phyloP scores from a whole-genome alignment of 2,797 vertebrate genomes.

The Eupleurogrammus muticus region DNA sequence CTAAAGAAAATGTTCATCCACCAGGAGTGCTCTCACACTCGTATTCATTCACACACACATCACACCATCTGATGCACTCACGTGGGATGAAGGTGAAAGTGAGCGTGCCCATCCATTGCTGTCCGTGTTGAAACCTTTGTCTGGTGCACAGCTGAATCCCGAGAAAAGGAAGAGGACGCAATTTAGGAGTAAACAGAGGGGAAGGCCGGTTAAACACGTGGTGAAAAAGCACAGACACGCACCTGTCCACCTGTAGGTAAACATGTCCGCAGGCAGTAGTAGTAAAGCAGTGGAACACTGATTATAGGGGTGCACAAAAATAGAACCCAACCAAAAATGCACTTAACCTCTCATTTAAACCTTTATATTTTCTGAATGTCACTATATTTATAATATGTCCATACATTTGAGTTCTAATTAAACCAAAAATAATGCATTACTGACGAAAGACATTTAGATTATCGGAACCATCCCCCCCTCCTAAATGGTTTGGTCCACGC shows the following conservation, averaged over 20 bases:
- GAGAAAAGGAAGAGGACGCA: not conserved
- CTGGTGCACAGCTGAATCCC: slow-evolving; percentile 95
- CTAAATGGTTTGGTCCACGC: no score
- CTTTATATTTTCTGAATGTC: no score
- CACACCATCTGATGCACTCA: slow-evolving; percentile 79
- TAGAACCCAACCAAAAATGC: no score
- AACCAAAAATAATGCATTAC: no score
- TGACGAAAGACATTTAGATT: no score
- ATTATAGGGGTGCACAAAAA: no score
- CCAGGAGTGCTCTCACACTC: not conserved
- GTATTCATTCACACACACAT: not conserved
- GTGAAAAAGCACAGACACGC: slow-evolving; percentile 2
- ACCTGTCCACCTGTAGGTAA: slow-evolving; percentile 95
- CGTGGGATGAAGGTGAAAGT: slow-evolving; percentile 88
- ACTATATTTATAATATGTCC: no score
- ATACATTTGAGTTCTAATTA: no score
- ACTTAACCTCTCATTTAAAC: no score
- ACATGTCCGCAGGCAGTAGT: slow-evolving; percentile 88
- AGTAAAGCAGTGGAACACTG: no score
- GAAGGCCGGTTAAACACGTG: not conserved
- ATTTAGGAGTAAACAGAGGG: not conserved
- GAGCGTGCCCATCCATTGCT: slow-evolving; percentile 93
- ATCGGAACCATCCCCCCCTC: no score
- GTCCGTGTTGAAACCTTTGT: slow-evolving; percentile 91
- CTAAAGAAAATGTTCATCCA: slow-evolving; percentile 12